Percentiles rank a stretch among this genome's conserved stretches.
phyloP scores from a whole-genome alignment of 2,888 invertebrate species.

The Neoitamus cyanurus region DNA sequence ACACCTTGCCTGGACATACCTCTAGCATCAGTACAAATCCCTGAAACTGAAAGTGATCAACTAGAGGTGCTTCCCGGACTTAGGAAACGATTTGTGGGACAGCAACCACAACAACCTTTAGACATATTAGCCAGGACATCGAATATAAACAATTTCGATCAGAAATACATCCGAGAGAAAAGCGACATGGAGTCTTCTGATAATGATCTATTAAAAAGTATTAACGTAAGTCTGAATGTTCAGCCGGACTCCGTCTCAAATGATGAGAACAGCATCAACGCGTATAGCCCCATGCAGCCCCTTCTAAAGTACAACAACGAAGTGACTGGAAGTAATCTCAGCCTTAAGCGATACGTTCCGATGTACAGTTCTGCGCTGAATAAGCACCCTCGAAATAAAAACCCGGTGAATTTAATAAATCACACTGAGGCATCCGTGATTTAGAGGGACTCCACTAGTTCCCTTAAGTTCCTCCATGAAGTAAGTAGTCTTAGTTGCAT shows the following conservation, averaged over 20 bases:
- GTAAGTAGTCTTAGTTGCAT: background rate
- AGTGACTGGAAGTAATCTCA: slow-evolving; percentile 49
- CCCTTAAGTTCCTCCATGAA: background rate
- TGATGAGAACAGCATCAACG: slow-evolving; percentile 45
- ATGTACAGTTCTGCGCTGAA: slow-evolving; percentile 50
- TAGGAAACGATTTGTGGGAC: slow-evolving; percentile 53
- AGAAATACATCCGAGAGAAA: slow-evolving; percentile 4
- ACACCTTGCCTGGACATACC: slow-evolving; percentile 83
- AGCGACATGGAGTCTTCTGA: background rate
- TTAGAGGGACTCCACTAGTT: background rate
- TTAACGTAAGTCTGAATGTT: slow-evolving; percentile 49
- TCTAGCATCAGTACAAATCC: slow-evolving; percentile 78
- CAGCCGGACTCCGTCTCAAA: slow-evolving; percentile 45
- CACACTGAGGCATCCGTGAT: background rate
- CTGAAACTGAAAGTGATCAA: slow-evolving; percentile 68
- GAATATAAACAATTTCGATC: slow-evolving; percentile 53
- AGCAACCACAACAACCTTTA: slow-evolving; percentile 36
- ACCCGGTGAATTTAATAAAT: background rate
- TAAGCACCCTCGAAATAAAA: background rate
- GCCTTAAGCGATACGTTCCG: slow-evolving; percentile 53
- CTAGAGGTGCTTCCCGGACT: slow-evolving; percentile 58
- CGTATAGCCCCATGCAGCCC: slow-evolving; percentile 54
- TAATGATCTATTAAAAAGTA: slow-evolving; percentile 12
- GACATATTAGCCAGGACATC: slow-evolving; percentile 51
- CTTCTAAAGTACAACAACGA: slow-evolving; percentile 49